Conservation (phyloP, 1,140 invertebrate genomes). For the Micrasema minimum region DNA sequence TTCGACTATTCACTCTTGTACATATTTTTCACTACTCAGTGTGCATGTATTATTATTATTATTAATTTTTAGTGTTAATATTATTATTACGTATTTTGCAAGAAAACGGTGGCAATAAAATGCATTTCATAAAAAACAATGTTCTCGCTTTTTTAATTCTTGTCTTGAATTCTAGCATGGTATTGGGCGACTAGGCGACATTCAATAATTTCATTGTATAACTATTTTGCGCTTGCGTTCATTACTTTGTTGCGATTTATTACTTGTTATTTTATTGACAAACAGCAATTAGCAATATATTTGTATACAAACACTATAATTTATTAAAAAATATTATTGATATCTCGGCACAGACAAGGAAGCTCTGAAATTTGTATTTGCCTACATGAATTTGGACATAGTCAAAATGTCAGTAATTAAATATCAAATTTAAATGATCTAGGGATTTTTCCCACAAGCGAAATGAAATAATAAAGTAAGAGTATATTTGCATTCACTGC, state of each 20-base stretch:
- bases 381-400: too few species aligned
- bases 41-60: slow-evolving; percentile 54
- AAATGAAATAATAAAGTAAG: too few species aligned
- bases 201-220: slow-evolving; percentile 22
- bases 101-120: slow-evolving; percentile 55
- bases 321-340: too few species aligned
- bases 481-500: too few species aligned
- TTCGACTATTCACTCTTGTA: slow-evolving; percentile 51
- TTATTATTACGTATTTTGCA: slow-evolving; percentile 53
- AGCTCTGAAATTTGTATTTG: too few species aligned
- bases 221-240: slow-evolving; percentile 44
- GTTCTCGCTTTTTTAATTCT: slow-evolving; percentile 43
- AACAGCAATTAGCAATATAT: slow-evolving; percentile 16
- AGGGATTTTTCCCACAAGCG: too few species aligned
- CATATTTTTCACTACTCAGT: slow-evolving; percentile 53
- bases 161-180: slow-evolving; percentile 40
- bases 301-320: too few species aligned
- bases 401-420: too few species aligned
- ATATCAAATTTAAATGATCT: too few species aligned
- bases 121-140: slow-evolving; percentile 53
- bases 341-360: too few species aligned
- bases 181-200: slow-evolving; percentile 42
- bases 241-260: slow-evolving; percentile 23
- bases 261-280: slow-evolving; percentile 11
- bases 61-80: slow-evolving; percentile 53